Conservation (phyloP, 2,113 vertebrate genomes). For the Onychostruthus taczanowskii region DNA sequence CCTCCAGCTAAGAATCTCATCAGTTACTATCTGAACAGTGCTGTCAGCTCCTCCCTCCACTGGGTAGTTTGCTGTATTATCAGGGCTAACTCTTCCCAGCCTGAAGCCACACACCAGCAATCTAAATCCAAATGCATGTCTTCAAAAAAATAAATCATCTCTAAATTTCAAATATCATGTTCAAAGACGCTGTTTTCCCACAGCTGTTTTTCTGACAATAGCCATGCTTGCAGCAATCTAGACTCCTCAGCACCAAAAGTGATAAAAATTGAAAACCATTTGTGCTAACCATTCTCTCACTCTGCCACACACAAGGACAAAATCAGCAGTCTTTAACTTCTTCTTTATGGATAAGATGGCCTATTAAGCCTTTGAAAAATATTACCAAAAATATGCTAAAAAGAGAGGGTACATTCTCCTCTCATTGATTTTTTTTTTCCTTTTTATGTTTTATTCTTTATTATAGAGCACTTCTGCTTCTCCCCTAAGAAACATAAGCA, state of each 20-base stretch:
- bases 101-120: background rate
- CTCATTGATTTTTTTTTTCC: background rate
- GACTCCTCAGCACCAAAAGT: background rate
- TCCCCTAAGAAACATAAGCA: background rate
- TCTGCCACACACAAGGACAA: background rate
- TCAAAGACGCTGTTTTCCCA: background rate
- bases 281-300: background rate
- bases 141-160: background rate
- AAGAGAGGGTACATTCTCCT: background rate
- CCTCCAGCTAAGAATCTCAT: background rate
- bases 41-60: background rate
- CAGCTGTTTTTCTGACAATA: background rate
- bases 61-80: background rate
- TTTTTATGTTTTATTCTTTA: background rate
- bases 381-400: background rate
- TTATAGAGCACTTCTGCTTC: background rate
- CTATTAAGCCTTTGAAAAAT: background rate
- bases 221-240: background rate
- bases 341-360: background rate
- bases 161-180: background rate
- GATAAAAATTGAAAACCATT: background rate
- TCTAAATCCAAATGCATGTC: background rate
- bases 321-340: background rate
- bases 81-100: background rate
- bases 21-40: background rate